Percentiles rank a stretch among this genome's conserved stretches.
Evolutionary conservation across 2,113 vertebrate genomes (phyloP).

Genomic region (Lutjanus erythropterus): DNA sequence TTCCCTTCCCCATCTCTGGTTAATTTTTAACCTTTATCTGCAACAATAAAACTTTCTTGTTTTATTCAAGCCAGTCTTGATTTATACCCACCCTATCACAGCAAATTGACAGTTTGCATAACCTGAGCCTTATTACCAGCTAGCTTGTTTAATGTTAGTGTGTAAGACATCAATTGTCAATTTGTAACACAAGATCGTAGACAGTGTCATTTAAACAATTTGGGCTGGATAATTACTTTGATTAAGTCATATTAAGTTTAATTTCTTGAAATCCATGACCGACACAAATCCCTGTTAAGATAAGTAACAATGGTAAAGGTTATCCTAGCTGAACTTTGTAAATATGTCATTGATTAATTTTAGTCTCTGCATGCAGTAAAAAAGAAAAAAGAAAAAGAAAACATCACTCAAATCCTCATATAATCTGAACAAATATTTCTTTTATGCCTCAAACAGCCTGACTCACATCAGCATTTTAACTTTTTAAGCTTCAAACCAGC

Average conservation of each 20-base stretch:
- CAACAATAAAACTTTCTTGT: neutral
- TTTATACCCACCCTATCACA: neutral
- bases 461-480: neutral
- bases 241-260: too few relatives aligned
- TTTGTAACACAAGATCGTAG: too few relatives aligned
- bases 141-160: too few relatives aligned
- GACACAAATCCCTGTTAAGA: neutral
- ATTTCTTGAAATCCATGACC: too few relatives aligned
- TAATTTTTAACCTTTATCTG: neutral
- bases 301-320: neutral
- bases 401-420: neutral
- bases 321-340: neutral
- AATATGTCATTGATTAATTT: too few relatives aligned
- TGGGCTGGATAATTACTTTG: too few relatives aligned
- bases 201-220: neutral
- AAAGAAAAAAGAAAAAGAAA: too few relatives aligned
- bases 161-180: too few relatives aligned
- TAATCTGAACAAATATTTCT: neutral
- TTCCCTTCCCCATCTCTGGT: neutral
- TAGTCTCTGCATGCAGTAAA: too few relatives aligned
- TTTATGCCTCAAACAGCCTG: neutral
- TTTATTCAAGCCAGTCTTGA: neutral
- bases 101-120: neutral
- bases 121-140: neutral
- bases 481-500: neutral